Evolutionary conservation across 2,888 invertebrate genomes (phyloP), one percentile per base, ranked within the genome.

Genomic region (Hedychridium roseum): DNA sequence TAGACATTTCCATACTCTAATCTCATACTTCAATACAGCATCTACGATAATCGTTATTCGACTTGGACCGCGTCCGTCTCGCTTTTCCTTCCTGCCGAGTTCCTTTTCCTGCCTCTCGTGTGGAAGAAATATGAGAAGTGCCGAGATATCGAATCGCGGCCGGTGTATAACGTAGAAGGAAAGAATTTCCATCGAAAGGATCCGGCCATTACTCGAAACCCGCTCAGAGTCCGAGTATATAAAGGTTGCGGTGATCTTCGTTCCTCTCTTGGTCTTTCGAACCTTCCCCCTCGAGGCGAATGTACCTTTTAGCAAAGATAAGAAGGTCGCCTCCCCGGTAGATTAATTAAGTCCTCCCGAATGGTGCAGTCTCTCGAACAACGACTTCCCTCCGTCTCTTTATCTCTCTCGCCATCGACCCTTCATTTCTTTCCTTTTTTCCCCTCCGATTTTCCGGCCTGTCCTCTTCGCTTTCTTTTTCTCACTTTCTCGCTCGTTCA

Each of bases 341-440:
- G 63, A 66, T 68, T 66, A 68, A 68, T 69, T 69, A 67, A 68
- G 54, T 55, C 47, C 40, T 57, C 57, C 57, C 54, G 57, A 59
- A 67, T 59, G 50, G 53, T 51, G 49, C 46, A 56, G 62, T 58
- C 64, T 42, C n/a, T n/a, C n/a, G n/a, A n/a, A n/a, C n/a, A n/a
- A n/a, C n/a, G n/a, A n/a, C n/a, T n/a, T n/a, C n/a, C n/a, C n/a
- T n/a, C n/a, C n/a, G n/a, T n/a, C n/a, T n/a, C n/a, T n/a, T n/a
- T n/a, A n/a, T n/a, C n/a, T n/a, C 26, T 28, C 54, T 48, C 57
- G 17, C 54, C 48, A 57, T 49, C 63, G 63, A 63, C 63, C 60
- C 63, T 63, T 60, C 57, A 63, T 56, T 49, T 59, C 54, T 50
- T 49, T 45, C 42, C 39, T 48, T 47, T 41, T 28, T 39, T 45